Evolutionary conservation across 2,888 invertebrate genomes (phyloP), one percentile per base, ranked within the genome.

Genomic region (Melanchra persicariae): DNA sequence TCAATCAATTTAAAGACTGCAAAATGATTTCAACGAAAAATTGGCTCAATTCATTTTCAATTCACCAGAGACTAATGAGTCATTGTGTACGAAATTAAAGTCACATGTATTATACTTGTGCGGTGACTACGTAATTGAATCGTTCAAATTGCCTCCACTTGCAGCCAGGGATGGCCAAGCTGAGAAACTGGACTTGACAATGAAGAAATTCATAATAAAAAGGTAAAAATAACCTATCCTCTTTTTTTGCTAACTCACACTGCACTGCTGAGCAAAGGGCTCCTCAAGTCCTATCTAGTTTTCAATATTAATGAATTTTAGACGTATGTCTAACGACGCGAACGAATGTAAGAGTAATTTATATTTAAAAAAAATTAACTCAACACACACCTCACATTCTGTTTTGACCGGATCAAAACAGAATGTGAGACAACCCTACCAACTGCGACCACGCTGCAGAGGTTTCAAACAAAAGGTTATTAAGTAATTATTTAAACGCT

Each of bases 41-140:
- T 83, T 75, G 60, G 22, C 49, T 59, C 45, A 66, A 66, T 73
- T 81, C 66, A 73, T 70, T 77, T 79, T 69, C 17, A 65, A 65
- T 74, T 63, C 81, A 2, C 76, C 3, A 47, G 66, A 47, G 83
- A 62, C 77, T 86, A 80, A 86, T 87, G 77, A 81, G 59, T 84
- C 82, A 83, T 76, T 83, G 59, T 70, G 68, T 69, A 61, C 51
- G 52, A 75, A 63, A 75, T 75, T 77, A 73, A 76, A 70, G 70
- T 62, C 60, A 59, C 77, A 82, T 71, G 54, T 69, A 74, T 81
- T 64, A 74, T 64, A 63, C 77, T 70, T 77, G 45, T 61, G 78
- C 62, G 82, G 72, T 43, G 45, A 51, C 45, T 30, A 6, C 40
- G 34, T 72, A 71, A 74, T 71, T 64, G 64, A 79, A 79, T 81